Percentiles rank a stretch among this genome's conserved stretches.
Conservation (phyloP, 1,140 invertebrate genomes). For the Lamellibrachia luymesi region DNA sequence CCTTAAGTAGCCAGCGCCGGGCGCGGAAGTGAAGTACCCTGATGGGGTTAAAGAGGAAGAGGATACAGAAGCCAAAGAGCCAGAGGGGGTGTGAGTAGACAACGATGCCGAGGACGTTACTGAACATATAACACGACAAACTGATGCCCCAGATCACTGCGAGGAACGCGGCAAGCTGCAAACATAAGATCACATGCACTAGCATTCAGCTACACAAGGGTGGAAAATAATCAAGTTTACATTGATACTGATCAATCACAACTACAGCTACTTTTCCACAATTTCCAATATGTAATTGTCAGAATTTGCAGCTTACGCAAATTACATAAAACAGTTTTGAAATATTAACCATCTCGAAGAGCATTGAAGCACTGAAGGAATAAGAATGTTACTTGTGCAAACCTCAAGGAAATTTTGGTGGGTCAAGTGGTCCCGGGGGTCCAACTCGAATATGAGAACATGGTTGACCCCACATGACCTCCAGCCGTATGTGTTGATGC, state of each 20-base stretch:
- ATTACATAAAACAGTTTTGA: no score
- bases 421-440: slow-evolving; percentile 91
- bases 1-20: slow-evolving; percentile 65
- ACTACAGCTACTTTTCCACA: no score
- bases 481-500: slow-evolving; percentile 98
- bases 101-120: slow-evolving; percentile 68
- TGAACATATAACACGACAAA: slow-evolving; percentile 73
- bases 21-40: slow-evolving; percentile 91
- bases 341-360: no score
- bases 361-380: neutral
- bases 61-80: slow-evolving; percentile 80
- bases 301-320: no score
- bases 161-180: slow-evolving; percentile 80
- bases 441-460: slow-evolving; percentile 97
- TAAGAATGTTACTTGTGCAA: slow-evolving; percentile 2
- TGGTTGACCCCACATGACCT: slow-evolving; percentile 97
- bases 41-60: slow-evolving; percentile 89
- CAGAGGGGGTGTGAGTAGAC: slow-evolving; percentile 82
- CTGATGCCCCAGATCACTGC: slow-evolving; percentile 93
- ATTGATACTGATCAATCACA: no score
- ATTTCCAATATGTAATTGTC: no score
- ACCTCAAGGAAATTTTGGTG: slow-evolving; percentile 95
- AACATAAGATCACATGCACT: neutral
- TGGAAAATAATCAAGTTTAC: no score
- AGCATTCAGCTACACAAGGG: neutral